Conservation (phyloP, 2,113 vertebrate genomes). For the Apteryx mantelli region DNA sequence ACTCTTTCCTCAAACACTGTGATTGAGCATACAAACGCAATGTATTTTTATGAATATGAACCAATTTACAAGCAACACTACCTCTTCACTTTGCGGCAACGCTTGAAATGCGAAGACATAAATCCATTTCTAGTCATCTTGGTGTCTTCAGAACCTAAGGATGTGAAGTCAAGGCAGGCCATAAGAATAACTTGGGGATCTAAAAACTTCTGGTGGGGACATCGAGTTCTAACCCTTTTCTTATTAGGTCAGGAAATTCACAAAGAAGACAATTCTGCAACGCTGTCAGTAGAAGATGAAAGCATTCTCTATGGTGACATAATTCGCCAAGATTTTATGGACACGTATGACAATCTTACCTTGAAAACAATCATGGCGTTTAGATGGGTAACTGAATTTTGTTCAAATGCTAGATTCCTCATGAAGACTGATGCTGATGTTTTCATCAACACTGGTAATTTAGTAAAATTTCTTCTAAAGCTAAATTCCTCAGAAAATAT, state of each 20-base stretch:
- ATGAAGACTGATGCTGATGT: constrained; percentile 76
- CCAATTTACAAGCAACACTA: constrained; percentile 55
- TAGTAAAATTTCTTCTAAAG: constrained; percentile 72
- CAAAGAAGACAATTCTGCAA: background rate
- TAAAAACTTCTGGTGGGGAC: constrained; percentile 66
- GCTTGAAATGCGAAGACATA: constrained; percentile 11
- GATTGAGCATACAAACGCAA: constrained; percentile 5
- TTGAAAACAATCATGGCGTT: constrained; percentile 80
- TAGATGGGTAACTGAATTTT: constrained; percentile 75
- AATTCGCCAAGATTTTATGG: constrained; percentile 74
- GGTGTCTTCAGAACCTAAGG: constrained; percentile 63
- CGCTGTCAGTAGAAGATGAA: constrained; percentile 70
- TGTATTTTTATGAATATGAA: constrained; percentile 74
- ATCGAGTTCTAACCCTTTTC: constrained; percentile 69
- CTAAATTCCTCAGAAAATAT: constrained; percentile 61
- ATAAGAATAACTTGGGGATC: constrained; percentile 71
- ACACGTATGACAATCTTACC: constrained; percentile 76
- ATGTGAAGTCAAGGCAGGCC: constrained; percentile 67
- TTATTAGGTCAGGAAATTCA: constrained; percentile 52
- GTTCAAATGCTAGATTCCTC: constrained; percentile 65
- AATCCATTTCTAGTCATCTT: constrained; percentile 75
- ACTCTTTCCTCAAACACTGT: background rate
- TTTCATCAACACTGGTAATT: constrained; percentile 74
- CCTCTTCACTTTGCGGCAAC: constrained; percentile 50
- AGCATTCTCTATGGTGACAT: constrained; percentile 74